Percentiles rank a stretch among this genome's conserved stretches.
Conservation (phyloP, 2,113 vertebrate species). For the Centropristis striata region DNA sequence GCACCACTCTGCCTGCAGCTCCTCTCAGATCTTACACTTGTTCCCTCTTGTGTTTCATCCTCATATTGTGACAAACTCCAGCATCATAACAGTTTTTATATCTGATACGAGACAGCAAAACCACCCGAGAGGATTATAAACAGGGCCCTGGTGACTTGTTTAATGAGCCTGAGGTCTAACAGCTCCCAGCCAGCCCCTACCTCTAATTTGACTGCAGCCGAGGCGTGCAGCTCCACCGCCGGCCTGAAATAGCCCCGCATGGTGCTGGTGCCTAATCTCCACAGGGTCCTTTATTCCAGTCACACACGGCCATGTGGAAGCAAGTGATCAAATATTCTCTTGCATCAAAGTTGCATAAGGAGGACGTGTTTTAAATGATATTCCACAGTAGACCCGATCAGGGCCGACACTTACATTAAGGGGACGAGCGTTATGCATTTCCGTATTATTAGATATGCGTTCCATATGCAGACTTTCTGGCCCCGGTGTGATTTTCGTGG, state of each 20-base stretch:
- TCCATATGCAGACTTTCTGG: slow-evolving; percentile 3
- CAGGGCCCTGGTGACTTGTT: slow-evolving; percentile 19
- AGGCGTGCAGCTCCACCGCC: background rate
- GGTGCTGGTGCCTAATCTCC: slow-evolving; percentile 60
- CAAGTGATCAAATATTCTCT: slow-evolving; percentile 66
- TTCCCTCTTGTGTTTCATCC: background rate
- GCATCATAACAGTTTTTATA: background rate
- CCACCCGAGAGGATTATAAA: slow-evolving; percentile 27
- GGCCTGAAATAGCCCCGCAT: slow-evolving; percentile 37
- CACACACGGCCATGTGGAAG: slow-evolving; percentile 38
- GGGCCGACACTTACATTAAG: slow-evolving; percentile 50
- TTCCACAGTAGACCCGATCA: slow-evolving; percentile 32
- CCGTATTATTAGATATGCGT: slow-evolving; percentile 39
- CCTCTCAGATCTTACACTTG: background rate
- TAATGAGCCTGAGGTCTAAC: slow-evolving; percentile 45
- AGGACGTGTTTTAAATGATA: slow-evolving; percentile 64
- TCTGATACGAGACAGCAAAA: slow-evolving; percentile 12
- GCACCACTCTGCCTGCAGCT: background rate
- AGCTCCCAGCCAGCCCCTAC: slow-evolving; percentile 51
- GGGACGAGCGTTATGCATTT: slow-evolving; percentile 33
- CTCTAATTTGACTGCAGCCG: slow-evolving; percentile 43
- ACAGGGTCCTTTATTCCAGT: slow-evolving; percentile 31
- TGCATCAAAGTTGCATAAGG: slow-evolving; percentile 71
- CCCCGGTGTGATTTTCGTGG: slow-evolving; percentile 11
- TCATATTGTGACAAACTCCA: background rate